Percentiles rank a stretch among this genome's conserved stretches.
Evolutionary conservation across 2,888 invertebrate species (phyloP).

Genomic region (Ornithoptera priamus): DNA sequence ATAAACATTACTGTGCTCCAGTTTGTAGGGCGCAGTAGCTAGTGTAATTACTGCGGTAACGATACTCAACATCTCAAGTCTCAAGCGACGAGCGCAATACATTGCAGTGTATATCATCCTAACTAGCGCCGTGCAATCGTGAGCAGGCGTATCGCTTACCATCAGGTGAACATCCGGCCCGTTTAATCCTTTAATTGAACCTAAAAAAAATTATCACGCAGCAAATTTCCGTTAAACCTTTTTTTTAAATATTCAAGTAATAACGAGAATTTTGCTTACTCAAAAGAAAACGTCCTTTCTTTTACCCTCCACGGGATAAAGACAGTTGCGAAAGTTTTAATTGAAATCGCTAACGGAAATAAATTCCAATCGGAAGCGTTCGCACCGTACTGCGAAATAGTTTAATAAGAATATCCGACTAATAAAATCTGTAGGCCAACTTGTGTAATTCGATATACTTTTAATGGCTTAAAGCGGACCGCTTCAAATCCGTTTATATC

Average conservation of each 20-base stretch:
- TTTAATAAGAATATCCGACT: constrained; percentile 18
- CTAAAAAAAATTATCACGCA: background rate
- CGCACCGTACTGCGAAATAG: constrained; percentile 18
- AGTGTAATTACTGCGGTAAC: too few species aligned
- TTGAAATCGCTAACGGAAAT: constrained; percentile 23
- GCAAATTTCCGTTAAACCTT: background rate
- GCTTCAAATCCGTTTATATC: constrained; percentile 5
- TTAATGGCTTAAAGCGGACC: constrained; percentile 11
- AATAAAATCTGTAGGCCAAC: constrained; percentile 13
- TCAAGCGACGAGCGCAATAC: too few species aligned
- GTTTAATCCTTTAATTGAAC: too few species aligned
- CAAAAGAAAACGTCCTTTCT: background rate
- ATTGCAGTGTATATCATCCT: too few species aligned
- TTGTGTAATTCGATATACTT: constrained; percentile 19
- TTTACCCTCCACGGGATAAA: constrained; percentile 3
- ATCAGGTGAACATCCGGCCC: too few species aligned
- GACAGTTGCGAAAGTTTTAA: constrained; percentile 21
- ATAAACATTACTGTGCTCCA: too few species aligned
- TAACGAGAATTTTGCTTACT: background rate
- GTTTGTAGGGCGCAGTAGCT: too few species aligned
- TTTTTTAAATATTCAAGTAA: background rate
- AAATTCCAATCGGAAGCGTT: constrained; percentile 21
- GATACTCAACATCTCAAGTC: too few species aligned
- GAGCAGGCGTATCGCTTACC: too few species aligned
- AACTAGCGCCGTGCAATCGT: too few species aligned